Base-by-base conservation (phyloP, 2,797 vertebrate genomes). In the Platyrinchus mystaceus region DNA sequence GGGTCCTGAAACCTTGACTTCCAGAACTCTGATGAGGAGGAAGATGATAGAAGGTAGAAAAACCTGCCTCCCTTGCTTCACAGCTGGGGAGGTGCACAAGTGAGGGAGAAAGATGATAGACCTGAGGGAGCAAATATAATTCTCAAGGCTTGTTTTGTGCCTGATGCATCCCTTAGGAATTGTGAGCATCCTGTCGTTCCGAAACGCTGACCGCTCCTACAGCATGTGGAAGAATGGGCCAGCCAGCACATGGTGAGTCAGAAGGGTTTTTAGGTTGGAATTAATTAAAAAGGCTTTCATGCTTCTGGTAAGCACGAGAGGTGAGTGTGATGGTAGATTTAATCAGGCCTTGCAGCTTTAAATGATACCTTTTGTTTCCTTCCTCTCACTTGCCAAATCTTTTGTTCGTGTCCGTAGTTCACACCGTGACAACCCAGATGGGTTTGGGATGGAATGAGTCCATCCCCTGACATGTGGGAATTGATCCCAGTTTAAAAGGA, bases 201-300 rank as follows among this genome's bases (percentile, higher is more conserved):
- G 93, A 78, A 98, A 97, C 7, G 6, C 24, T 16, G 98, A 99
- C 84, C 64, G 81, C 69, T 98, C 98, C 7, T 99, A 99, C 79
- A 98, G 98, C 96, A 97, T 99, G 98, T 99, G 99, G 98, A 97
- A 78, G 49, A 94, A 97, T 1, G 95, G 93, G 10, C 88, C 97
- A 23, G 37, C 97, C 46, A 99, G 98, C 94, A 99, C 98, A 2
- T 99, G 99, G 99, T 99, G 94, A 98, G 98, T 92, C 68, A 8
- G 22, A 59, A 46, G 46, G 28, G 14, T 30, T 41, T 63, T 90
- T 60, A 20, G 13, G 32, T 59, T 75, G 53, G 19, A 71, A 11
- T 32, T 16, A 26, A 50, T 76, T 41, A 26, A 75, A 82, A 63
- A 73, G 18, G 9, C 44, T 79, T 87, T 59, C 26, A 3, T 36